Conservation (phyloP, 2,888 invertebrate species). For the Spilosoma lubricipeda region DNA sequence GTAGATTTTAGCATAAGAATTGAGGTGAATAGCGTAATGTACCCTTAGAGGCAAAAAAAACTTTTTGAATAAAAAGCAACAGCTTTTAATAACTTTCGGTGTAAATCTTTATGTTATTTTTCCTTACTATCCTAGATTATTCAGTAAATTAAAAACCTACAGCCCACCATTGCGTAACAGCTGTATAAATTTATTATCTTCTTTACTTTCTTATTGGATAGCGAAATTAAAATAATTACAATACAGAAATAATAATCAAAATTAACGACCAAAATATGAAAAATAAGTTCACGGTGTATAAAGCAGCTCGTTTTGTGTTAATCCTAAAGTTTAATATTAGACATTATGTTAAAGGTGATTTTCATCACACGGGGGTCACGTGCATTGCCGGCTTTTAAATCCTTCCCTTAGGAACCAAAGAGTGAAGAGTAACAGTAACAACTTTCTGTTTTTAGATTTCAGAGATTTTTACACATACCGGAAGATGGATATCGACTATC, state of each 20-base stretch:
- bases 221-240: background rate
- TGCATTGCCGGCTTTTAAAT: too few species aligned
- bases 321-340: too few species aligned
- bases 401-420: too few species aligned
- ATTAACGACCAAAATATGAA: background rate
- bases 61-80: conserved; percentile 16
- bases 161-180: background rate
- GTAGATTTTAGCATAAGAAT: conserved; percentile 20
- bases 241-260: background rate
- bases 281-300: background rate
- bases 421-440: too few species aligned
- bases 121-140: conserved; percentile 1
- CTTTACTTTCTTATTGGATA: background rate
- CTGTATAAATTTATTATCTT: background rate
- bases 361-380: too few species aligned
- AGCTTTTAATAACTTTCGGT: conserved; percentile 14
- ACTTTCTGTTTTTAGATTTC: too few species aligned
- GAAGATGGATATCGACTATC: too few species aligned
- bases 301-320: too few species aligned
- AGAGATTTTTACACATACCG: too few species aligned
- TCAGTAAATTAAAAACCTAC: background rate
- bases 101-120: conserved; percentile 12
- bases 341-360: too few species aligned
- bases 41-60: conserved; percentile 14
- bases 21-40: conserved; percentile 2